Base-by-base conservation (phyloP, 2,888 invertebrate species). In the Alitta virens region DNA sequence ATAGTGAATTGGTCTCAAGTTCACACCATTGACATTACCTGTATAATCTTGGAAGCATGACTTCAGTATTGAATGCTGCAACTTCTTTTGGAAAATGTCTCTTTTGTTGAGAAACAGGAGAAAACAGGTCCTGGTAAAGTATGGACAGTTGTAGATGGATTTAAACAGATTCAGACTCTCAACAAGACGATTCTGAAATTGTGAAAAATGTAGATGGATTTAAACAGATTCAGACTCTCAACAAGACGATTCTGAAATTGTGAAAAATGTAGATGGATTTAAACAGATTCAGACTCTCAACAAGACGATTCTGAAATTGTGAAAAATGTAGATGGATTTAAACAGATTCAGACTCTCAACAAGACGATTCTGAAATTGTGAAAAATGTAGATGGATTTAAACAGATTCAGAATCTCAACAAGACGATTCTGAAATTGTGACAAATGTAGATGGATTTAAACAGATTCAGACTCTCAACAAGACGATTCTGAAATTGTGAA, bases 201-300 rank as follows among this genome's bases (percentile, higher is more conserved):
- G 18, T n/a, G 96, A 86, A 96, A 96, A 87, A 97, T 97, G 87
- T 96, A 97, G 85, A 97, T 97, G 64, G 96, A 96, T 85, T 97
- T 96, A 84, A 97, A 97, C 76, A 97, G 85, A 85, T 97, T 96
- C 84, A 97, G 87, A 83, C 94, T 94, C 86, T 97, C 97, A 85
- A 97, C 96, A 97, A 97, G 97, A 83, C 96, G 94, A 87, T 97
- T 64, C 18, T 56, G 23, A 14, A 24, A 56, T 3, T 23, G 18
- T n/a, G 96, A 86, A 96, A 96, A 87, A 97, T 97, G 87, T 96
- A 97, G 85, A 97, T 97, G 64, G 96, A 96, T 85, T 97, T 96
- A 84, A 97, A 97, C 76, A 97, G 85, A 85, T 97, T 96, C 84
- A 97, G 87, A 83, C 94, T 94, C 86, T 97, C 97, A 85, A 97